Evolutionary conservation across 2,888 invertebrate genomes (phyloP), one percentile per base, ranked within the genome.

Genomic region (Agonopterix subpropinquella): DNA sequence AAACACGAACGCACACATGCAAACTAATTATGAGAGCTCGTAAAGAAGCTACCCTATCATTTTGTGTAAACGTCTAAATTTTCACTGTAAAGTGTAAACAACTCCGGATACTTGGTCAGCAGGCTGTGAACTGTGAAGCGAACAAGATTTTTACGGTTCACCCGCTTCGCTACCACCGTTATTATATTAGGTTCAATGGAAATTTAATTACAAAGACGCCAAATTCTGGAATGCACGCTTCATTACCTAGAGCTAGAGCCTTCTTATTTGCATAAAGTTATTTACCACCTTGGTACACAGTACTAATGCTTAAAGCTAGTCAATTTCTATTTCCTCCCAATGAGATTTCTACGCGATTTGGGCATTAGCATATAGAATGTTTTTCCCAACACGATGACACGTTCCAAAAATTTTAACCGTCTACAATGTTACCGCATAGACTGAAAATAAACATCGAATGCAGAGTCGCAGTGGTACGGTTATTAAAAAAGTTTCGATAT

Each of bases 81-180:
- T n/a, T n/a, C 39, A 3, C 39, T 4, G n/a, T 9, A n/a, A n/a
- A n/a, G 9, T 4, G n/a, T 9, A n/a, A n/a, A n/a, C 39, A 59
- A 57, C 54, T 52, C 55, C 54, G 61, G 59, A 56, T 52, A 53
- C 59, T 52, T 44, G 54, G 57, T 53, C 61, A 56, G 57, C 51
- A 59, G 59, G 52, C 65, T 65, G 62, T 67, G 65, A 70, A 67
- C 65, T 65, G 62, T 67, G 65, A 70, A 67, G 66, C 63, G 65
- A 61, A 59, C 57, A 62, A 68, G 58, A 71, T 63, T 70, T 58
- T 69, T 63, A 77, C 66, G 71, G 67, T 65, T 68, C 67, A 65
- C 47, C 50, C 53, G 54, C 53, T 64, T 55, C 60, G 62, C 65
- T 68, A 70, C 62, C 63, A 64, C 61, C 62, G 58, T 65, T 65